phyloP scores from a whole-genome alignment of 1,140 invertebrate genomes.

The Mesaphorura yosii region DNA sequence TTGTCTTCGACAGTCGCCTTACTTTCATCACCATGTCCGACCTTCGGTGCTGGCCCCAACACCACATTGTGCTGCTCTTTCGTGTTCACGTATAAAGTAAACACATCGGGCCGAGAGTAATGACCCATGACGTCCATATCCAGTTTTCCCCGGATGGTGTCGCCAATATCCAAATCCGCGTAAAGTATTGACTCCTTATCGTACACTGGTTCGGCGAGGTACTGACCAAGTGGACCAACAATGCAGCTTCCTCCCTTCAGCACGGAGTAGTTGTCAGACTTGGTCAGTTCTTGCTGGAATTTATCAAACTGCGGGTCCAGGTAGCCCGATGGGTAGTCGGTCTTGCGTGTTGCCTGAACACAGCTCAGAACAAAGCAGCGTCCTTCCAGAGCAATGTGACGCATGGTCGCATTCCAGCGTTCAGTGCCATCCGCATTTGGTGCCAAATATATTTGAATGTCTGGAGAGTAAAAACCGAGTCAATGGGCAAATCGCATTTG shows the following conservation, averaged over 20 bases:
- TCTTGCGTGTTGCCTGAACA: conserved; percentile 15
- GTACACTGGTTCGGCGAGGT: conserved; percentile 13
- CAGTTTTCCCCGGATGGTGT: conserved; percentile 15
- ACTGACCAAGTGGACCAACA: conserved; percentile 7
- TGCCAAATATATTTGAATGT: conserved; percentile 25
- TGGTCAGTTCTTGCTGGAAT: not conserved
- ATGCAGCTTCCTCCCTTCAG: conserved; percentile 17
- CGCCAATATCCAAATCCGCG: conserved; percentile 14
- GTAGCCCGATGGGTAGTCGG: conserved; percentile 15
- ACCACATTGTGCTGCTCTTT: too few species aligned
- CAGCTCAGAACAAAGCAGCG: conserved; percentile 25
- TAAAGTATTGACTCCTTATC: conserved; percentile 7
- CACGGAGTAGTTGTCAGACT: conserved; percentile 11
- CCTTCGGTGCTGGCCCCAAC: too few species aligned
- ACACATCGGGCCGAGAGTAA: conserved; percentile 15
- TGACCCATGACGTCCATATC: conserved; percentile 15
- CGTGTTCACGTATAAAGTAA: conserved; percentile 11
- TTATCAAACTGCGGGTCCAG: not conserved
- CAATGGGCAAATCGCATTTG: not conserved
- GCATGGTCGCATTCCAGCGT: conserved; percentile 15
- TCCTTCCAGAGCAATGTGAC: conserved; percentile 24
- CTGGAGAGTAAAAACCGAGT: conserved; percentile 4
- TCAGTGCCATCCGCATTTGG: conserved; percentile 22
- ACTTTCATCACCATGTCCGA: too few species aligned
- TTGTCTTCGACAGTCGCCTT: too few species aligned